These are phyloP conservation scores for Protonemura montana DNA, from an alignment of 2,888 invertebrate species.

Conservation along the genomic window DNA sequence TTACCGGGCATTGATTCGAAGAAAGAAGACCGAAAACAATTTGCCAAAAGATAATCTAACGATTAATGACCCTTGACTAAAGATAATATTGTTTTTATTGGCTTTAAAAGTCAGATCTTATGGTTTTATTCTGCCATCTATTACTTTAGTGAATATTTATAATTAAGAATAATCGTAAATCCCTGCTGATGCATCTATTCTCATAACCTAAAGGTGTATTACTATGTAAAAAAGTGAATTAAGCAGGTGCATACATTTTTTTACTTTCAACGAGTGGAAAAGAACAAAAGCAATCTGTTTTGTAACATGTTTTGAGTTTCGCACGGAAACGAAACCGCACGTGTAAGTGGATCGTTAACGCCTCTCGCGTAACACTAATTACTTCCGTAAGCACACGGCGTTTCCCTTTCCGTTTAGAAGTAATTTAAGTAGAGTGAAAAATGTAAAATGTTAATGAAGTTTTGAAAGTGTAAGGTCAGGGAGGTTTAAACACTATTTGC, in stretches of 20 bases:
- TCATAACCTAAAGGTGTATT: background rate
- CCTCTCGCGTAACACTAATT: background rate
- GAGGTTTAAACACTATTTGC: too few relatives aligned
- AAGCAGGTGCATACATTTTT: background rate
- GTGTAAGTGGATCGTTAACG: background rate
- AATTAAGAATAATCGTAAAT: background rate
- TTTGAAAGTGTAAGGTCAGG: background rate
- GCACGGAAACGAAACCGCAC: background rate
- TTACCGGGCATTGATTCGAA: too few relatives aligned
- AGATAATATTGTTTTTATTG: background rate
- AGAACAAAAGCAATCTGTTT: background rate
- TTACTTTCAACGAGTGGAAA: background rate
- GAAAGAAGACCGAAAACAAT: background rate
- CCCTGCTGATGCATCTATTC: background rate
- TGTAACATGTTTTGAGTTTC: background rate
- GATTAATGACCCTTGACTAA: background rate
- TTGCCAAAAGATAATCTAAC: background rate
- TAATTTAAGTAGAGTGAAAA: background rate
- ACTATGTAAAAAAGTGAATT: background rate
- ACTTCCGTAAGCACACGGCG: background rate
- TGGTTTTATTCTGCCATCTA: too few relatives aligned
- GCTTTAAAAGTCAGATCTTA: background rate
- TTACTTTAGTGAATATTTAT: too few relatives aligned
- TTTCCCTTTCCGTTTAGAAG: background rate
- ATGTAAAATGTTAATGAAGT: background rate